Evolutionary conservation across 2,888 invertebrate genomes (phyloP).

Genomic region (Drosophila acutilabella): DNA sequence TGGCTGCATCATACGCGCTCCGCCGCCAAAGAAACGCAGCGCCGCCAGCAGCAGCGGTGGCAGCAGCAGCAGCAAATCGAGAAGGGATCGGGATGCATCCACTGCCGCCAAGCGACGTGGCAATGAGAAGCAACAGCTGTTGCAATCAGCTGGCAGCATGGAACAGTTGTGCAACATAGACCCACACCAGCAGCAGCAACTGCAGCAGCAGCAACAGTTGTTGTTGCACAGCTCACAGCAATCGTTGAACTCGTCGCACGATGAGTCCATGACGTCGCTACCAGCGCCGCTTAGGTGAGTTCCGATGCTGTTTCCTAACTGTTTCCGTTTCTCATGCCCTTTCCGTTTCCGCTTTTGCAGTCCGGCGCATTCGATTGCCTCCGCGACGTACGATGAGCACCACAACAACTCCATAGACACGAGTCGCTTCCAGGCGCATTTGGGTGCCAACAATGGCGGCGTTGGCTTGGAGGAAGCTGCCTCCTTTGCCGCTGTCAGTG

Average conservation of each 20-base stretch:
- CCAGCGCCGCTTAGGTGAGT: constrained; percentile 84
- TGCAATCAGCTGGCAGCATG: constrained; percentile 50
- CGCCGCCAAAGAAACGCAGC: constrained; percentile 89
- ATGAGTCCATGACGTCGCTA: constrained; percentile 84
- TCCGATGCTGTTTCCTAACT: background rate
- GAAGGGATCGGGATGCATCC: constrained; percentile 82
- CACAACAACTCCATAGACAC: constrained; percentile 84
- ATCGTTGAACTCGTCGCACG: constrained; percentile 84
- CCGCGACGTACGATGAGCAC: constrained; percentile 87
- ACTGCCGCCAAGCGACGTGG: constrained; percentile 78
- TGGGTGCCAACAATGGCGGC: constrained; percentile 75
- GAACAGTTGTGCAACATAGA: constrained; percentile 56
- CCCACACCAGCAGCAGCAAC: constrained; percentile 41
- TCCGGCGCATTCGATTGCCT: constrained; percentile 90
- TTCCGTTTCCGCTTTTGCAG: constrained; percentile 82
- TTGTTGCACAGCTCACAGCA: constrained; percentile 80
- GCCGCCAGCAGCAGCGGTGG: constrained; percentile 55
- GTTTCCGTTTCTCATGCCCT: background rate
- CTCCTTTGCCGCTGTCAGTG: constrained; percentile 21
- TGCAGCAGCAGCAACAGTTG: constrained; percentile 71
- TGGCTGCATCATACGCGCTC: constrained; percentile 94
- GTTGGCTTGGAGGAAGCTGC: constrained; percentile 42
- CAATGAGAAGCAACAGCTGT: constrained; percentile 56
- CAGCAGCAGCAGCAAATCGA: constrained; percentile 87
- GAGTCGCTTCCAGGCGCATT: constrained; percentile 83